Base-by-base conservation (phyloP, 2,888 invertebrate species). In the Microchrysa polita region DNA sequence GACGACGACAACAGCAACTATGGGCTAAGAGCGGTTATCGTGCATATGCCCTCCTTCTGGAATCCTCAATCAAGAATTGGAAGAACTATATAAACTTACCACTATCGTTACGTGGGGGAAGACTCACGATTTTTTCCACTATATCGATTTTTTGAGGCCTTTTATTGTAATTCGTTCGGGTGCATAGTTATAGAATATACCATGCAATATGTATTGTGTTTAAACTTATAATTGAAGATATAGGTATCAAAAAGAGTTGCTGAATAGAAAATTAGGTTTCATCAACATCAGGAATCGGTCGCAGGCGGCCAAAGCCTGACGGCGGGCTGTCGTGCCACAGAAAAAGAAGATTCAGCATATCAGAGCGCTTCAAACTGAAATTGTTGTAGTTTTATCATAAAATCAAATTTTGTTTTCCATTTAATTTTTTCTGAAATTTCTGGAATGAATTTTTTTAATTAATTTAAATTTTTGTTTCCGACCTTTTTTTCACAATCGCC, bases 71-170 rank as follows among this genome's bases (percentile, higher is more conserved):
- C 34, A 7, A 34, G 27, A 34, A 7, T 7, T 52, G 67, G n/a
- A n/a, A 61, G 61, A 40, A 61, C 61, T 61, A 61, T 61, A 61
- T 61, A 61, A 61, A 61, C 61, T n/a, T 10, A 61, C 14, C 23
- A 27, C 12, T 9, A n/a, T n/a, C 40, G 16, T 61, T 14, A 52
- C 67, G 69, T 69, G 69, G 69, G 57, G 69, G 57, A n/a, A 55
- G 40, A 69, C 34, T 69, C 69, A 69, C 69, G 69, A 69, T 69
- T 69, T 69, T 69, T 55, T 40, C 18, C 55, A 55, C 34, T 69
- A 40, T n/a, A n/a, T 55, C 22, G 16, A 55, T 57, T 69, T n/a
- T 40, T 55, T 40, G 34, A 9, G 40, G 53, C 48, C 65, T 55
- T 57, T 40, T 69, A 69, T 55, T 55, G 12, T 20, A 57, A n/a